Base-by-base conservation (phyloP, 2,888 invertebrate species). In the Scelioninae gen. 1 region DNA sequence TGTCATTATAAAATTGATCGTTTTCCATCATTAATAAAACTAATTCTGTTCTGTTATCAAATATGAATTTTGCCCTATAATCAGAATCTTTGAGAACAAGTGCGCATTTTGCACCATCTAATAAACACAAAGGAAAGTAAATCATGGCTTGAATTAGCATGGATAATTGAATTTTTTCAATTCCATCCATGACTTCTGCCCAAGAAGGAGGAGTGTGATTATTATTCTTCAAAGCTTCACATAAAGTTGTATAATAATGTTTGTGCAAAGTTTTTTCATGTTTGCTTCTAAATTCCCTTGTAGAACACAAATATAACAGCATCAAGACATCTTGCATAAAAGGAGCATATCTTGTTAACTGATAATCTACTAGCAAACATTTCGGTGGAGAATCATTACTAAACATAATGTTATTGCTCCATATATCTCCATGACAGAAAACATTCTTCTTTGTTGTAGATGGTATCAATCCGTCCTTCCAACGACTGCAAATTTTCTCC, bases 311-410 rank as follows among this genome's bases (percentile, higher is more conserved):
- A 23, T 83, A 83, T 7, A 86, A 11, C 0, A 83, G 1, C 4
- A 81, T 58, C 10, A 80, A 13, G 2, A 85, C 55, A 13, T 86
- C 85, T 2, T 78, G 43, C 0, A 63, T 62, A 15, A 79, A 13
- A 10, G 84, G 81, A 38, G 68, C 16, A 45, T 95, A 96, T 34
- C 95, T 93, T 0, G 94, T 92, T 53, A 95, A 92, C 91, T 96
- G 96, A 87, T 95, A 96, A 90, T 96, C 96, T 0, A 96, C 94
- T 11, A 96, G 88, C 40, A 95, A 88, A 85, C 95, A 95, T 32
- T 94, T 93, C 3, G 94, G 92, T 0, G 94, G 94, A 43, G 88
- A 89, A 0, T 92, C 90, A 31, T 92, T 86, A n/a, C 91, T 88
- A 71, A 95, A 95, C 92, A 95, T 93, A 8, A 95, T 88, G 87